phyloP scores from a whole-genome alignment of 2,113 vertebrate genomes.

The Rattus norvegicus region DNA sequence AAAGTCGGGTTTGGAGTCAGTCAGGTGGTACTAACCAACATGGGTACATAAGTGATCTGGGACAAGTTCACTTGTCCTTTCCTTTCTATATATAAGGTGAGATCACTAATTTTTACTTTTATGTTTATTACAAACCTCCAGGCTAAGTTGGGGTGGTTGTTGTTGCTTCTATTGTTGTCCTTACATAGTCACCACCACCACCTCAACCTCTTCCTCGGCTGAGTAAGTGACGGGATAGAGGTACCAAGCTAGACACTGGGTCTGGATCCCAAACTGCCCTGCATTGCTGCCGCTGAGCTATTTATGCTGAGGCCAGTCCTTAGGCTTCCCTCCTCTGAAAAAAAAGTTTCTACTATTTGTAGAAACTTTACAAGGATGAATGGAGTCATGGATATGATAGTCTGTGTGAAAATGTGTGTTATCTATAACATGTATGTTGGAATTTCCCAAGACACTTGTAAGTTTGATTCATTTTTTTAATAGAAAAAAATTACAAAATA shows the following conservation, averaged over 20 bases:
- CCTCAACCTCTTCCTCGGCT: neutral
- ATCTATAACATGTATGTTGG: neutral
- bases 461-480: neutral
- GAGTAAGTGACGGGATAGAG: neutral
- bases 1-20: neutral
- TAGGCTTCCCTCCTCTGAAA: neutral
- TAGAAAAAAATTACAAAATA: neutral
- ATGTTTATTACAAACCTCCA: neutral
- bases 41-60: neutral
- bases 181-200: neutral
- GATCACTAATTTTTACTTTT: neutral
- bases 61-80: neutral
- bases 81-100: neutral
- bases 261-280: neutral
- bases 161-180: too few relatives aligned
- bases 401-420: neutral
- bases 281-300: neutral
- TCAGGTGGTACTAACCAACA: neutral
- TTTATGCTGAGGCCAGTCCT: neutral
- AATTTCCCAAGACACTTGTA: neutral
- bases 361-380: neutral
- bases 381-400: neutral
- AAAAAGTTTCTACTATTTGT: accelerated
- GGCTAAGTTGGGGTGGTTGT: neutral
- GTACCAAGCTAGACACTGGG: neutral